phyloP scores from a whole-genome alignment of 2,888 invertebrate species.

The Fragum whitleyi region DNA sequence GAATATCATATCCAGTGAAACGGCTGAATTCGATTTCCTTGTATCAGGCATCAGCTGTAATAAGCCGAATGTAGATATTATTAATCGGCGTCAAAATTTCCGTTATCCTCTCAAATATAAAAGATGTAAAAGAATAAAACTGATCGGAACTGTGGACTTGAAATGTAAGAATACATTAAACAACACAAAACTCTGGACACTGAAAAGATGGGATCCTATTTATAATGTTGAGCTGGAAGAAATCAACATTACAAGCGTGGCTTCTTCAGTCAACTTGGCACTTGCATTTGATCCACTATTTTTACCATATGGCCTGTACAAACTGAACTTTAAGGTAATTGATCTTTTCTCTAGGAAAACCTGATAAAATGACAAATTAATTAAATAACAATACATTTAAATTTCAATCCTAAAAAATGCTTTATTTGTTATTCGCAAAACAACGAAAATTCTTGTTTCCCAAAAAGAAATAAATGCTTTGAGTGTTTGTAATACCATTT shows the following conservation, averaged over 20 bases:
- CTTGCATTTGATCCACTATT: slow-evolving; percentile 75
- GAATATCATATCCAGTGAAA: slow-evolving; percentile 57
- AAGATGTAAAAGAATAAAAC: slow-evolving; percentile 46
- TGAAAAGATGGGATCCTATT: slow-evolving; percentile 61
- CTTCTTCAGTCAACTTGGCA: slow-evolving; percentile 57
- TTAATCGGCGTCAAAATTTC: slow-evolving; percentile 48
- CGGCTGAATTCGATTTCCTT: slow-evolving; percentile 48
- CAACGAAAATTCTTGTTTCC: too few relatives aligned
- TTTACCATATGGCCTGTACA: slow-evolving; percentile 79
- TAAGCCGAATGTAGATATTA: slow-evolving; percentile 73
- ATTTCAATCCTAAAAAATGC: too few relatives aligned
- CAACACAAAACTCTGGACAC: slow-evolving; percentile 78
- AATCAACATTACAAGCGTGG: slow-evolving; percentile 49
- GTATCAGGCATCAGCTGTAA: slow-evolving; percentile 74
- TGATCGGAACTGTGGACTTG: slow-evolving; percentile 72
- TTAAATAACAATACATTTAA: too few relatives aligned
- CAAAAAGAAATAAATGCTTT: too few relatives aligned
- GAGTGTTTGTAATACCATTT: too few relatives aligned
- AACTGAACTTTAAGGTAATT: slow-evolving; percentile 21
- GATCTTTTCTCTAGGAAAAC: too few relatives aligned
- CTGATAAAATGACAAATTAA: too few relatives aligned
- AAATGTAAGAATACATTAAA: slow-evolving; percentile 71
- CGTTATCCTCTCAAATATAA: slow-evolving; percentile 8
- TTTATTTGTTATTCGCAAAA: too few relatives aligned
- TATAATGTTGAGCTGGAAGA: slow-evolving; percentile 48